These are phyloP conservation scores for Adela reaumurella DNA, from an alignment of 2,888 invertebrate genomes.

Conservation along the genomic window DNA sequence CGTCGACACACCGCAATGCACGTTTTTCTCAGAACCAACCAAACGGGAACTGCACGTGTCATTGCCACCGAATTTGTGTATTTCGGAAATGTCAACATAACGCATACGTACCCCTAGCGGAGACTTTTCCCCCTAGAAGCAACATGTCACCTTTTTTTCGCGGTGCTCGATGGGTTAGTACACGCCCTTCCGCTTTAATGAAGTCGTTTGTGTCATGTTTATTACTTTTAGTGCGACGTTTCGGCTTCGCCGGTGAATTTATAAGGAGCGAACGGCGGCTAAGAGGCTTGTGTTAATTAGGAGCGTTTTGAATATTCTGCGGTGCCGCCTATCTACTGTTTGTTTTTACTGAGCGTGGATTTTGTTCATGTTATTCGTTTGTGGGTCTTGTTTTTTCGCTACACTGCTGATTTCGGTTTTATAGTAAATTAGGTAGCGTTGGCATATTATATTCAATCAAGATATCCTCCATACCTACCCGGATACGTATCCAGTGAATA, in stretches of 20 bases:
- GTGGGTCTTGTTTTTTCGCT: no score
- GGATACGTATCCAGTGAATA: no score
- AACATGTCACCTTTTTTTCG: not conserved
- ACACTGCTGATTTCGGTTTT: no score
- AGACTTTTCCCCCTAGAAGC: not conserved
- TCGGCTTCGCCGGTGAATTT: conserved; percentile 47
- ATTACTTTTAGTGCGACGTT: conserved; percentile 47
- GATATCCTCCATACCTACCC: no score
- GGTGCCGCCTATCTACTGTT: not conserved
- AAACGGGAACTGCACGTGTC: not conserved
- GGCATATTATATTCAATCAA: no score
- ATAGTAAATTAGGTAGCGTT: no score
- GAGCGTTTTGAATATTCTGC: not conserved
- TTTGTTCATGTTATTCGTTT: no score
- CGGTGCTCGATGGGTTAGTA: conserved; percentile 27
- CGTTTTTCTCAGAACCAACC: not conserved
- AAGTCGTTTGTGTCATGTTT: conserved; percentile 52
- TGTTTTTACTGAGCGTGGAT: conserved; percentile 8
- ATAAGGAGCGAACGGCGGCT: conserved; percentile 33
- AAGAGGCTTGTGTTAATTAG: not conserved
- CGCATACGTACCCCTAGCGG: not conserved
- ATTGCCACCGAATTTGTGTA: conserved; percentile 23
- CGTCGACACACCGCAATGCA: no score
- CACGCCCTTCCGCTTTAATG: conserved; percentile 45
- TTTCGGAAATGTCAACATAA: conserved; percentile 34